Evolutionary conservation across 2,797 vertebrate species (phyloP).

Genomic region (Cossypha dichroa): DNA sequence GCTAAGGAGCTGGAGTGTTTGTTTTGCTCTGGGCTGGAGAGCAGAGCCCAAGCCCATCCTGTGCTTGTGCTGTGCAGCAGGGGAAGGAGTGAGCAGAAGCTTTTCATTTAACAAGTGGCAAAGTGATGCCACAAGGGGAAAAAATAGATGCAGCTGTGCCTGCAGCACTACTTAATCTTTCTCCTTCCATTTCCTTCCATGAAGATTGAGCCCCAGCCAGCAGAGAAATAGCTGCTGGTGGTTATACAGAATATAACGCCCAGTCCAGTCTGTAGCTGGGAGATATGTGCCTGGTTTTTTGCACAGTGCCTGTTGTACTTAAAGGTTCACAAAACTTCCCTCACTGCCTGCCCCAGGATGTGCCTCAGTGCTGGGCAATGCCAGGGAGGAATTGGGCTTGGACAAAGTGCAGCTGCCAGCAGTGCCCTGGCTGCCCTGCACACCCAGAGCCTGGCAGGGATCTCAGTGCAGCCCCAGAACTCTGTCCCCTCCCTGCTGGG

Average conservation of each 20-base stretch:
- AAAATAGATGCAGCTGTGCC: slow-evolving; percentile 52
- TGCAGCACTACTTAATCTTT: slow-evolving; percentile 58
- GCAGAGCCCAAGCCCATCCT: not conserved
- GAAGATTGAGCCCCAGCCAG: slow-evolving; percentile 55
- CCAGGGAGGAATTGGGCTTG: not conserved
- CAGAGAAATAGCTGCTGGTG: slow-evolving; percentile 46
- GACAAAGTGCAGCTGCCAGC: not conserved
- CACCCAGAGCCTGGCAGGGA: not conserved
- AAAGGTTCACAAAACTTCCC: not conserved
- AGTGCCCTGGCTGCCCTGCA: not conserved
- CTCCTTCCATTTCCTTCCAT: slow-evolving; percentile 43
- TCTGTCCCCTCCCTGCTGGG: not conserved
- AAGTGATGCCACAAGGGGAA: slow-evolving; percentile 34
- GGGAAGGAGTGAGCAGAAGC: not conserved
- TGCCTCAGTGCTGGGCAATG: not conserved
- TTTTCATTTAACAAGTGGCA: slow-evolving; percentile 54
- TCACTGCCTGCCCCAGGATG: not conserved
- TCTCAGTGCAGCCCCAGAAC: not conserved
- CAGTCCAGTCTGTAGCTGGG: slow-evolving; percentile 17
- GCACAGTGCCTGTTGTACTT: not conserved
- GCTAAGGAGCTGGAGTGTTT: slow-evolving; percentile 12
- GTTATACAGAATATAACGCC: not conserved
- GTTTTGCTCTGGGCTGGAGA: not conserved
- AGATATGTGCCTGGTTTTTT: not conserved
- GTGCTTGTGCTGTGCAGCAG: not conserved